Evolutionary conservation across 2,113 vertebrate species (phyloP), one percentile per base, ranked within the genome.

Genomic region (Megalops atlanticus): DNA sequence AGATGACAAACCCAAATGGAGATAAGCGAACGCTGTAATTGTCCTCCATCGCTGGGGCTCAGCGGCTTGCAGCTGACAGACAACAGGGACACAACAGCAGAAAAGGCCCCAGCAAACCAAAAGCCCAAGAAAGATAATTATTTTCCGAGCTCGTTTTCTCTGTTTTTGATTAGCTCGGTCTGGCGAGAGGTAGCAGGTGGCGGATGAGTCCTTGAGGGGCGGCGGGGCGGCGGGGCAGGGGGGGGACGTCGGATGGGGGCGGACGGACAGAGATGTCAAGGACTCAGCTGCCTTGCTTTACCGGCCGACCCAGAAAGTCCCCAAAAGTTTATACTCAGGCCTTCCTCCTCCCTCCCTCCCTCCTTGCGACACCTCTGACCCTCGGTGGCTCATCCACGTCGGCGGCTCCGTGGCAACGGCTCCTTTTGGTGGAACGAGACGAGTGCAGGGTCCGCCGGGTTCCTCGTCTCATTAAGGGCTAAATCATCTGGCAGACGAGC

Each of bases 11-110:
- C 70, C 73, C 71, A 80, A 85, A 80, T 52, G 21, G 49, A 82
- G 84, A 88, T 88, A 80, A 86, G 71, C 83, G 77, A 38, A 76
- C 27, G 41, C 77, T 77, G 76, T 84, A 84, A 88, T 88, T 86
- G 81, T 82, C 72, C 83, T 64, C 69, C 45, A 74, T 54, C 82
- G 84, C n/a, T 24, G 2, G n/a, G 15, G 40, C n/a, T 45, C 21
- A 31, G 15, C 54, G 1, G 40, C 27, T 39, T 16, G 18, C 4
- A 6, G 39, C 31, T 70, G 15, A 47, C 2, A 43, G 41, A 52
- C 74, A 31, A 39, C 10, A n/a, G 14, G 54, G 36, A 38, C n/a
- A 43, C 15, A 78, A 24, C 71, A 64, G 77, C 85, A 68, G 12
- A 39, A 69, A 64, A 75, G 7, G 15, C 47, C 47, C 2, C 2